Percentiles rank a stretch among this genome's conserved stretches.
phyloP scores from a whole-genome alignment of 2,113 vertebrate genomes.

The Gallinago paraguaiae region DNA sequence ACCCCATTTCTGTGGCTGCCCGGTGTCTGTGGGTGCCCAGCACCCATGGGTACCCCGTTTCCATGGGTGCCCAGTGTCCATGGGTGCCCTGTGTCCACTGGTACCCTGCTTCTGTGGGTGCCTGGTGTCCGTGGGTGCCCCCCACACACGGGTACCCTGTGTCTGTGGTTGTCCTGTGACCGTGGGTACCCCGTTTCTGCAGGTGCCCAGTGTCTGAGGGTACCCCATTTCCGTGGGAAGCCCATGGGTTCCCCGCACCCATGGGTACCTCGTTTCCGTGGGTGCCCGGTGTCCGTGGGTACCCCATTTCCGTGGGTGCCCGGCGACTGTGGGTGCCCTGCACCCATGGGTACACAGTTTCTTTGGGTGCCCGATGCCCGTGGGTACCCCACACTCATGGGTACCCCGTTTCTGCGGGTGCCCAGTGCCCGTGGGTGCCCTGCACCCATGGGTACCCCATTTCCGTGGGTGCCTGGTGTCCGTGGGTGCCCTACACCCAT shows the following conservation, averaged over 20 bases:
- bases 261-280: too few species aligned
- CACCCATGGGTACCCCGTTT: rapidly evolving
- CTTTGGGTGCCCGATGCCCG: too few species aligned
- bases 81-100: rapidly evolving
- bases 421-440: neutral
- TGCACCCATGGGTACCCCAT: too few species aligned
- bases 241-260: neutral
- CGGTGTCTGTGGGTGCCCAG: too few species aligned
- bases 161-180: neutral
- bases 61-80: too few species aligned
- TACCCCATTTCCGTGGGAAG: too few species aligned
- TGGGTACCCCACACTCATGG: too few species aligned
- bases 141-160: rapidly evolving
- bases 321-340: neutral
- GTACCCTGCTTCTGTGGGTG: rapidly evolving
- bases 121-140: neutral
- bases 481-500: too few species aligned
- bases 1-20: too few species aligned
- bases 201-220: neutral
- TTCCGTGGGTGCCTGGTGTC: neutral
- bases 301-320: neutral
- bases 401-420: neutral
- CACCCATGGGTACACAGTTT: too few species aligned
- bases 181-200: neutral
- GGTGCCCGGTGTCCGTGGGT: neutral